phyloP scores from a whole-genome alignment of 2,113 vertebrate genomes.

The Eonycteris spelaea region DNA sequence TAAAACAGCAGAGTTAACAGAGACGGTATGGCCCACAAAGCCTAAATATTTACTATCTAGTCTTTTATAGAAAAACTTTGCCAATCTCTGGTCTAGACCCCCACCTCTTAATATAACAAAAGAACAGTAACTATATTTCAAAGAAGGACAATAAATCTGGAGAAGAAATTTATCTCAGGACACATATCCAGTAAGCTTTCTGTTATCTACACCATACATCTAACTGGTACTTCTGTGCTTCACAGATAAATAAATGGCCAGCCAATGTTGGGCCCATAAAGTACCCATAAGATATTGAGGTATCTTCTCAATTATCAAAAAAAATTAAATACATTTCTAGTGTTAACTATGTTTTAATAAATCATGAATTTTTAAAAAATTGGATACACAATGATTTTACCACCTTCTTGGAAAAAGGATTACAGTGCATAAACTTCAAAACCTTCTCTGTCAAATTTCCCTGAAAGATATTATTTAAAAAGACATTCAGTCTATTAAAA shows the following conservation, averaged over 20 bases:
- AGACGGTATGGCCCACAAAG: not conserved
- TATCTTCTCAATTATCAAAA: conserved; percentile 35
- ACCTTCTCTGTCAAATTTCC: conserved; percentile 28
- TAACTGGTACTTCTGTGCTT: not conserved
- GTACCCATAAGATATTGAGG: not conserved
- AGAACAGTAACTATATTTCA: conserved; percentile 6
- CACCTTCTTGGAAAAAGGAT: conserved; percentile 18
- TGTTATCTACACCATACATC: not conserved
- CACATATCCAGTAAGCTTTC: conserved; percentile 16
- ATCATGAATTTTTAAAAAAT: conserved; percentile 10
- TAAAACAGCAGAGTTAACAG: not conserved
- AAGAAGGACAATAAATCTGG: conserved; percentile 29
- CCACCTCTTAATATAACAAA: not conserved
- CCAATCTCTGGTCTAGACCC: not conserved
- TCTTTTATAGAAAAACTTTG: conserved; percentile 13
- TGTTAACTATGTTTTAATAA: conserved; percentile 26
- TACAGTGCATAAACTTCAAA: not conserved
- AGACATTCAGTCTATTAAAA: conserved; percentile 32
- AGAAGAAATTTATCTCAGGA: conserved; percentile 24
- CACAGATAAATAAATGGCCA: conserved; percentile 36
- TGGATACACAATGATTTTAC: not conserved
- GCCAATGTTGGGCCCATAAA: not conserved
- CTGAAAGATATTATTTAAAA: conserved; percentile 18
- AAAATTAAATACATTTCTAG: conserved; percentile 33
- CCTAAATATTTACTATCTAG: conserved; percentile 25